Conservation (phyloP, 1,140 invertebrate genomes). For the Drosophila athabasca region DNA sequence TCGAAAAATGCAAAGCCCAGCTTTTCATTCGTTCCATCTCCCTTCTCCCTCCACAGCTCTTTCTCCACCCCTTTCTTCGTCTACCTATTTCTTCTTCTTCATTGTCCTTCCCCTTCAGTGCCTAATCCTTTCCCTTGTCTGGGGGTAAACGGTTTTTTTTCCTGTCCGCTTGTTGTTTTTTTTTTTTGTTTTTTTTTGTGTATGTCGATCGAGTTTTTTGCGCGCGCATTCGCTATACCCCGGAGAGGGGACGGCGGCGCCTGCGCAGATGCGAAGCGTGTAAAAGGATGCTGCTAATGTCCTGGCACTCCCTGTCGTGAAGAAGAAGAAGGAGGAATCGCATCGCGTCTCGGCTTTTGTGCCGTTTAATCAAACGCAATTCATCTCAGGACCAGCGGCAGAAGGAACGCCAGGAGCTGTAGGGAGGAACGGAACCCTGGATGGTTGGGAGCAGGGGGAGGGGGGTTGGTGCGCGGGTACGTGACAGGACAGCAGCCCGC, state of each 20-base stretch:
- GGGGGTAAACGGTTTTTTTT: slow-evolving; percentile 43
- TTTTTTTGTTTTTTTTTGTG: slow-evolving; percentile 15
- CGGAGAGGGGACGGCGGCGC: slow-evolving; percentile 57
- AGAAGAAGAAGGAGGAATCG: slow-evolving; percentile 5
- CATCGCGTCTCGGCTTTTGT: slow-evolving; percentile 53
- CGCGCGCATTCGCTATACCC: slow-evolving; percentile 67
- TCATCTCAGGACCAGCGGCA: slow-evolving; percentile 18
- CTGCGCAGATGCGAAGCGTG: slow-evolving; percentile 65
- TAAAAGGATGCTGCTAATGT: slow-evolving; percentile 82
- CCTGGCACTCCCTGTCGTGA: slow-evolving; percentile 32
- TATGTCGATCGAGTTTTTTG: slow-evolving; percentile 54
- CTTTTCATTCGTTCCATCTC: no score
- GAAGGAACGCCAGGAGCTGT: no score
- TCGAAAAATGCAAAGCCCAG: no score
- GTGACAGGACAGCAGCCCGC: slow-evolving; percentile 41
- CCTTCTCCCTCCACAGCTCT: no score
- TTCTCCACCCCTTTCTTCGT: no score
- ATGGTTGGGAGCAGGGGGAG: not conserved
- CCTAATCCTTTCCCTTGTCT: slow-evolving; percentile 45
- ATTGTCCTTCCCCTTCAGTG: not conserved
- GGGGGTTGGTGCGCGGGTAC: not conserved
- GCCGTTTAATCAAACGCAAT: slow-evolving; percentile 71
- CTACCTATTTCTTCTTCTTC: slow-evolving; percentile 1
- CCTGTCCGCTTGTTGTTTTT: slow-evolving; percentile 38
- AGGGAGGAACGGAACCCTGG: not conserved